A percentile compares a stretch with the other conserved stretches of the same genome.
Conservation (phyloP, 2,113 vertebrate species). For the Amphiprion ocellaris region DNA sequence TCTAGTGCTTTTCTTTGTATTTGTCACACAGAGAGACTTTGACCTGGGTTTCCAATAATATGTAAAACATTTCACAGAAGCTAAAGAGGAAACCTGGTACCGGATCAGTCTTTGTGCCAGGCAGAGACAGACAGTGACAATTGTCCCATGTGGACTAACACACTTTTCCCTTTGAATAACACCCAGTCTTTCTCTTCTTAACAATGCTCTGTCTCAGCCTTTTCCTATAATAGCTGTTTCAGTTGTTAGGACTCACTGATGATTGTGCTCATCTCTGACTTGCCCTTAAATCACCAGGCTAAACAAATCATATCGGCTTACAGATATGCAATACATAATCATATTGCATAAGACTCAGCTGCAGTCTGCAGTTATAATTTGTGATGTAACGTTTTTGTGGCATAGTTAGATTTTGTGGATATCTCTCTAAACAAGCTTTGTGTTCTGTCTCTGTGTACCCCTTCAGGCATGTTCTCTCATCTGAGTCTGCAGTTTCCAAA, state of each 20-base stretch:
- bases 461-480: constrained; percentile 44
- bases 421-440: constrained; percentile 23
- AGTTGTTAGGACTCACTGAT: constrained; percentile 13
- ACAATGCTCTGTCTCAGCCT: constrained; percentile 42
- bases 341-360: background rate
- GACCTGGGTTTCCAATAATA: constrained; percentile 12
- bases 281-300: background rate
- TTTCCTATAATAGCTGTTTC: constrained; percentile 14
- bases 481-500: constrained; percentile 69
- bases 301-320: background rate
- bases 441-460: constrained; percentile 29
- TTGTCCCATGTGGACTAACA: constrained; percentile 39
- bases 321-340: background rate
- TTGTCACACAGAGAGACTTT: constrained; percentile 7
- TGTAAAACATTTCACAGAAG: constrained; percentile 36
- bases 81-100: constrained; percentile 11
- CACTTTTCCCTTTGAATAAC: constrained; percentile 34
- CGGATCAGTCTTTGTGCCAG: constrained; percentile 22
- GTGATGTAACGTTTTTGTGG: constrained; percentile 16
- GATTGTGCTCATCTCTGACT: constrained; percentile 8
- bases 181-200: constrained; percentile 39
- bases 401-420: constrained; percentile 24
- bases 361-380: constrained; percentile 2
- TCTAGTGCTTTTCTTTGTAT: constrained; percentile 41
- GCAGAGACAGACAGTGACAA: constrained; percentile 22